Evolutionary conservation across 2,113 vertebrate species (phyloP).

Genomic region (Xenotilapia longispinis): DNA sequence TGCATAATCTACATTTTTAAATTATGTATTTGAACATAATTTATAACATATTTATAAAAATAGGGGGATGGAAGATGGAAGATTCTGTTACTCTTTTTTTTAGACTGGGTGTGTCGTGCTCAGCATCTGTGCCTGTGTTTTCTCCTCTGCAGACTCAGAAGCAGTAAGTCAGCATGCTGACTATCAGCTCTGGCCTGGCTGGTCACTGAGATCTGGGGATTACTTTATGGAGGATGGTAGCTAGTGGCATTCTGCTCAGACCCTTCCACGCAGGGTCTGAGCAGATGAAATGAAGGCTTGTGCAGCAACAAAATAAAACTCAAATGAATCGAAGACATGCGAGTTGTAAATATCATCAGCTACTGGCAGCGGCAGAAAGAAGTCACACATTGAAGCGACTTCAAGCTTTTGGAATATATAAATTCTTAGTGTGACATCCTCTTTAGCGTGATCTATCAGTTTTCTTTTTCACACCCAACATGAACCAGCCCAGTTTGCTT

Average conservation of each 20-base stretch:
- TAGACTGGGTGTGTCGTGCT: not conserved
- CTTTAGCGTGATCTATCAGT: not conserved
- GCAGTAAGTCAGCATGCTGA: not conserved
- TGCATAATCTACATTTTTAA: not conserved
- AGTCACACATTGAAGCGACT: not conserved
- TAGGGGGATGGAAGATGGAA: not conserved
- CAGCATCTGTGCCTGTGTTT: not conserved
- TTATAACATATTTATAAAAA: not conserved
- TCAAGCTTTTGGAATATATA: not conserved
- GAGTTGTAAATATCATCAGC: not conserved
- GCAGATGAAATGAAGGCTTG: not conserved
- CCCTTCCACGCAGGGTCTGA: not conserved
- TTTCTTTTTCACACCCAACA: not conserved
- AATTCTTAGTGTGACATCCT: conserved; percentile 9
- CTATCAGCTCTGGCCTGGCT: not conserved
- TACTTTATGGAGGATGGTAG: not conserved
- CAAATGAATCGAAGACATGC: not conserved
- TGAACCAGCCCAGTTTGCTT: not conserved
- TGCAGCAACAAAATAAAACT: not conserved
- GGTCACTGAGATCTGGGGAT: not conserved
- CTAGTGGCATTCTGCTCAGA: not conserved
- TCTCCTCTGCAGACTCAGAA: not conserved
- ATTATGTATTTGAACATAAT: not conserved
- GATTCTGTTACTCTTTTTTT: not conserved
- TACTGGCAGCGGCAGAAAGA: not conserved